Base-by-base conservation (phyloP, 2,113 vertebrate genomes). In the Bubo bubo region DNA sequence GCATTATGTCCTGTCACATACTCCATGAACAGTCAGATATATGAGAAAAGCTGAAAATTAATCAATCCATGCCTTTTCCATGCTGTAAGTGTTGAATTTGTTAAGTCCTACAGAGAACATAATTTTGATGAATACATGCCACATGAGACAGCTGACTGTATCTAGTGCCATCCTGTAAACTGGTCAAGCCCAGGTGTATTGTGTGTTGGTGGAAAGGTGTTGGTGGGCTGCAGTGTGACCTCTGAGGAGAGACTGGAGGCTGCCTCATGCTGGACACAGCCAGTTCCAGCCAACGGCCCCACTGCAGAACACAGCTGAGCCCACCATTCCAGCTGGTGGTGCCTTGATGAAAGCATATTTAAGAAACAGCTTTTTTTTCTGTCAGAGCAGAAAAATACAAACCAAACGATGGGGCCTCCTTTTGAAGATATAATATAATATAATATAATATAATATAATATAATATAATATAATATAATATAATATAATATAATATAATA, bases 321-420 rank as follows among this genome's bases (percentile, higher is more conserved):
- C 41, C 23, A 45, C 21, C 27, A 24, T 39, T 20, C 56, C 34
- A 66, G 23, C n/a, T 81, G 50, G 20, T 70, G 50, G 8, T 74
- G 39, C 50, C 37, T 62, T 49, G 10, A 39, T 74, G 47, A 67
- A 75, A 86, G 62, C 11, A 6, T 12, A 35, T 56, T 27, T 79
- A 39, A 55, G 47, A 71, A 86, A 80, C 1, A 0, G 6, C 12
- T 45, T 71, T 16, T 92, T 92, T 90, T 77, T 74, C 34, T 77
- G 8, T 47, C 17, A 66, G 35, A 9, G 16, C 10, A 81, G 37
- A 62, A 82, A 88, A 90, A 37, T 14, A 59, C 10, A 55, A 41
- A 47, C 20, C 0, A 4, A 77, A 52, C 0, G 2, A 64, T 28
- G 12, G 8, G 20, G 1, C 45, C 24, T 92, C 10, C n/a, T 39